phyloP scores from a whole-genome alignment of 2,113 vertebrate species.

The Eidolon helvum region DNA sequence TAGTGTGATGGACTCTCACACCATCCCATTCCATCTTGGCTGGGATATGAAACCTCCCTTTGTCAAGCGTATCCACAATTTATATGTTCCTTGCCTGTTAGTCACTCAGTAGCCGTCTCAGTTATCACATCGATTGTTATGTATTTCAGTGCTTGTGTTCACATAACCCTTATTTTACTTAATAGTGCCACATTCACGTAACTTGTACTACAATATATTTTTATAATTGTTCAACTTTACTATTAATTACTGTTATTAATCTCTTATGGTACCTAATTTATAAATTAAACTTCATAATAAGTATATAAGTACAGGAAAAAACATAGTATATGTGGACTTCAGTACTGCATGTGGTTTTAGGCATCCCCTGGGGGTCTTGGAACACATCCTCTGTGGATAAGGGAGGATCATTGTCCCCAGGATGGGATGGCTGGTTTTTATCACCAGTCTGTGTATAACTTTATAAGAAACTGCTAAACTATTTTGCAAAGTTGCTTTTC shows the following conservation, averaged over 20 bases:
- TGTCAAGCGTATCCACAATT: too few relatives aligned
- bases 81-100: too few relatives aligned
- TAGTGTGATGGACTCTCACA: background rate
- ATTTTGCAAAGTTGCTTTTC: background rate
- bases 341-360: background rate
- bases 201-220: too few relatives aligned
- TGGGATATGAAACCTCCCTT: background rate
- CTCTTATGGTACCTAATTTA: background rate
- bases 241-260: background rate
- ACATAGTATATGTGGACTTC: background rate
- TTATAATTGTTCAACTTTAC: background rate
- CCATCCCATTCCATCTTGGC: background rate
- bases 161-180: background rate
- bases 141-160: background rate
- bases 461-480: background rate
- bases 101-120: background rate
- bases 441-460: background rate
- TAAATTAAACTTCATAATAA: background rate
- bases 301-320: background rate
- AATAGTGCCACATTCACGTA: background rate
- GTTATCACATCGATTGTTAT: background rate
- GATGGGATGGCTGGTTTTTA: background rate
- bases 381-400: background rate
- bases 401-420: too few relatives aligned
- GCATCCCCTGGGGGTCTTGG: background rate